Base-by-base conservation (phyloP, 1,140 invertebrate species). In the Hydropsyche tenuis region DNA sequence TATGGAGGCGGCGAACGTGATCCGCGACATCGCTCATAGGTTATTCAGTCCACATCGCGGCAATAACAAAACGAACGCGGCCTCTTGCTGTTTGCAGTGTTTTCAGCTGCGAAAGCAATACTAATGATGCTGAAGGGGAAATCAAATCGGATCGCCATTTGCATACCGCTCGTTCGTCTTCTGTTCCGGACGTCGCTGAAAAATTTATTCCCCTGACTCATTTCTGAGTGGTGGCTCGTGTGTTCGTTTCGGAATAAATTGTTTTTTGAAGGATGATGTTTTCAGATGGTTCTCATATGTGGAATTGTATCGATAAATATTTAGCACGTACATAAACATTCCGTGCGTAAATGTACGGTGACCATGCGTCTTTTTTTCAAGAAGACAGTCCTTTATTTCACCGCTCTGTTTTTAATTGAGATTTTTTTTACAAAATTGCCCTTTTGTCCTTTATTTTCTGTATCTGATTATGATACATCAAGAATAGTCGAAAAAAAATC, bases 21-120 rank as follows among this genome's bases (percentile, higher is more conserved):
- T 60, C 56, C 11, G 18, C 20, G 23, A 48, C 37, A 18, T 42
- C 16, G 1, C 37, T 65, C 37, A 43, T 65, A 46, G 63, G 30
- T 5, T 65, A 65, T 65, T 65, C 63, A 65, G 63, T n/a, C 30
- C 30, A 12, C 63, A 46, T 43, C 27, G 23, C 63, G 63, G 30
- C 63, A 65, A 65, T 65, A 65, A 65, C 63, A 23, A 11, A 65
- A 46, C 63, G 30, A 43, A 46, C 30, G 30, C 60, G 60, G 60
- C 23, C 60, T 22, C 5, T 16, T 12, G 37, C 43, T 46, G 63
- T 65, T 65, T 43, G 63, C 22, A 65, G n/a, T 43, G n/a, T 65
- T 65, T 46, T 65, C 56, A 46, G 63, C 63, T 43, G 63, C 37
- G 63, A 65, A 65, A 43, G 63, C 63, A 65, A 65, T 65, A 65